Conservation (phyloP, 23 tunicate genomes). For the Aplidium turbinatum region DNA sequence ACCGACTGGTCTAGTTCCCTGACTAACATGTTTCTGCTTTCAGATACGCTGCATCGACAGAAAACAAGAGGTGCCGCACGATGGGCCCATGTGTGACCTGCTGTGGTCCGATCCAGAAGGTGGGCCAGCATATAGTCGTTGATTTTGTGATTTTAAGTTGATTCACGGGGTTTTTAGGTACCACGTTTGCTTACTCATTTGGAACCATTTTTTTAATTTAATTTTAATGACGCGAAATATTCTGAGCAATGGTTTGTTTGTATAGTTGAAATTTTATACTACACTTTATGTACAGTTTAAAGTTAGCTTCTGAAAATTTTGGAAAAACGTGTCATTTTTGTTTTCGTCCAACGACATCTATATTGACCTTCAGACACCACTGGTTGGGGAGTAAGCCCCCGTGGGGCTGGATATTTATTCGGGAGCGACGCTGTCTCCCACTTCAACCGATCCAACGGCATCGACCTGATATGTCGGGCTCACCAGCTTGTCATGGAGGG, state of each 20-base stretch:
- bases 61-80: constrained; percentile 97
- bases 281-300: no score
- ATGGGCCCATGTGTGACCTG: constrained; percentile 93
- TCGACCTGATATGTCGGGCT: constrained; percentile 92
- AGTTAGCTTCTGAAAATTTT: no score
- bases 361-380: constrained; percentile 78
- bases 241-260: no score
- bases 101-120: constrained; percentile 99
- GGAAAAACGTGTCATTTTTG: no score
- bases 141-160: no score
- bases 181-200: no score
- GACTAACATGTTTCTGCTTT: no score
- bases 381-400: constrained; percentile 98
- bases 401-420: constrained; percentile 97
- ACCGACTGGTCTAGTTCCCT: not conserved
- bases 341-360: no score
- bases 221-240: no score
- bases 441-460: constrained; percentile 82
- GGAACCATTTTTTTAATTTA: no score
- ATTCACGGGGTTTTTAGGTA: no score
- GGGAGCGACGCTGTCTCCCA: constrained; percentile 84
- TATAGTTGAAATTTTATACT: no score
- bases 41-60: constrained; percentile 89
- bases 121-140: constrained; percentile 2
- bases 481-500: constrained; percentile 97